Evolutionary conservation across 2,113 vertebrate genomes (phyloP).

Genomic region (Copsychus sechellarum): DNA sequence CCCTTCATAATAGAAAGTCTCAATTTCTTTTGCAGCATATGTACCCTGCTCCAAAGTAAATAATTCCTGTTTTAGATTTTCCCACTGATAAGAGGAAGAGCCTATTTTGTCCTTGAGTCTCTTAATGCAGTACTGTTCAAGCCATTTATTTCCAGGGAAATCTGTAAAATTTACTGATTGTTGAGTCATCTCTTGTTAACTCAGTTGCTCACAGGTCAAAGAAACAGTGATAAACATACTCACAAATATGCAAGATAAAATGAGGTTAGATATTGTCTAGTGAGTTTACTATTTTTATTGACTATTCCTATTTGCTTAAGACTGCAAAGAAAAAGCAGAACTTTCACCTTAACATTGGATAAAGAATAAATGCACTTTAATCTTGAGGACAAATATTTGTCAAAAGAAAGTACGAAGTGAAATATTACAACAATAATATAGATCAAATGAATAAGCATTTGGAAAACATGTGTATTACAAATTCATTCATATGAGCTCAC

Average conservation of each 20-base stretch:
- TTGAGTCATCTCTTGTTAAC: background rate
- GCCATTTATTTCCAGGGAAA: background rate
- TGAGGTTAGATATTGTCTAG: background rate
- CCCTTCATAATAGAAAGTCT: background rate
- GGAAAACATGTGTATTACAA: background rate
- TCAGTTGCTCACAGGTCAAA: conserved; percentile 16
- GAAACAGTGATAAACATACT: background rate
- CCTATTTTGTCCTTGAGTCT: background rate
- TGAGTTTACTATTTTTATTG: background rate
- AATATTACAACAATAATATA: background rate
- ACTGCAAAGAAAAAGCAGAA: background rate
- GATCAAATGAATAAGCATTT: background rate
- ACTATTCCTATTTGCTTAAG: background rate
- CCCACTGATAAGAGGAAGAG: background rate
- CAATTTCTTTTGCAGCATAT: background rate
- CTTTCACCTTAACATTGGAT: background rate
- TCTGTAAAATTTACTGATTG: background rate
- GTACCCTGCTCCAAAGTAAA: background rate
- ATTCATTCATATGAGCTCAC: background rate
- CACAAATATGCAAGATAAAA: background rate
- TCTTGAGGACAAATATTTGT: background rate
- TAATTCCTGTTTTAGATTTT: background rate
- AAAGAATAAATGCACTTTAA: background rate
- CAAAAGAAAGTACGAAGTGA: background rate
- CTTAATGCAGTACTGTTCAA: background rate